Base-by-base conservation (phyloP, 2,113 vertebrate genomes). In the Callithrix jacchus region DNA sequence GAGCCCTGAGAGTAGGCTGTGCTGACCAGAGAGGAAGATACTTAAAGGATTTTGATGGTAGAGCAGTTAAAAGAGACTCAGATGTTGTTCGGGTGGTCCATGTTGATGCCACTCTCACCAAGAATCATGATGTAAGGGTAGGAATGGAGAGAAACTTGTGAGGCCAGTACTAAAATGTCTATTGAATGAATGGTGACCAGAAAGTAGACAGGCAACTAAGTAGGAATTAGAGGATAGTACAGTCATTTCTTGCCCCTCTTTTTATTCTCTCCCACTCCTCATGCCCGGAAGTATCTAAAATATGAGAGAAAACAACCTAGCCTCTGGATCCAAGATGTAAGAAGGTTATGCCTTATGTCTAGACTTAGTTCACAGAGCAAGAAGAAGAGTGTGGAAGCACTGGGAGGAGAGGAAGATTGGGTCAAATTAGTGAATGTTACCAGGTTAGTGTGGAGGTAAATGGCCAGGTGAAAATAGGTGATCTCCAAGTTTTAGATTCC, bases 101-200 rank as follows among this genome's bases (percentile, higher is more conserved):
- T 27, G 0, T n/a, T 25, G 21, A 21, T 23, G 27, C 71, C 74
- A 6, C 23, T 49, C 0, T n/a, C 4, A 23, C 11, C 13, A 32
- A 14, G 20, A 82, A 68, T 70, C 0, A 0, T n/a, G 49, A 68
- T 20, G 66, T 27, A 32, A 6, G 27, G 16, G 5, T 17, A 56
- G 12, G 45, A 64, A 3, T 49, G 13, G 17, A 52, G 71, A 71
- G 45, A 42, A 87, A 87, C 17, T 42, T 20, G 8, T 32, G 25
- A 83, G 20, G 18, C 76, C 45, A 8, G 18, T 54, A 30, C 25
- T 37, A 18, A 47, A 73, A 77, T 71, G 21, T 6, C 32, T 17
- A 1, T 6, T 61, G 80, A 45, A 47, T 71, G 9, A 30, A 30
- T 16, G 56, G 11, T 81, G 47, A 45, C 35, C 83, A 88, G 77